Conservation (phyloP, 2,888 invertebrate species). For the Isoperla grammatica region DNA sequence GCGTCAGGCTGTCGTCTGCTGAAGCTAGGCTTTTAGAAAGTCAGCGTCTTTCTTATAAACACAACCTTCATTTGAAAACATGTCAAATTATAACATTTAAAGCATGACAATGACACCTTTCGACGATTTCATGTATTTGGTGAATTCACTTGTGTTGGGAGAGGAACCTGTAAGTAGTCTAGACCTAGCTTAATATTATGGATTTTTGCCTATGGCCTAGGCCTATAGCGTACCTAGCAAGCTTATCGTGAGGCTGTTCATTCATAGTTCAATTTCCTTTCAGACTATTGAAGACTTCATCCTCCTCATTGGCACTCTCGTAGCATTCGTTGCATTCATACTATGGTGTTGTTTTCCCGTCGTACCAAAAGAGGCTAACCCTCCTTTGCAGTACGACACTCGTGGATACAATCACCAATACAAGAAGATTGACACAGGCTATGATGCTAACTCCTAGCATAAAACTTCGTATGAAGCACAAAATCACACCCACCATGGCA, state of each 20-base stretch:
- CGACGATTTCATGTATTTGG: slow-evolving; percentile 55
- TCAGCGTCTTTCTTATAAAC: too few species aligned
- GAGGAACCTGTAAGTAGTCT: slow-evolving; percentile 53
- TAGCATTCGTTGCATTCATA: slow-evolving; percentile 58
- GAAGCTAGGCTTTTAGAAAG: too few species aligned
- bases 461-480: slow-evolving; percentile 1
- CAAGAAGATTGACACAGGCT: slow-evolving; percentile 24
- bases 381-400: slow-evolving; percentile 26
- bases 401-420: slow-evolving; percentile 24
- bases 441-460: slow-evolving; percentile 26
- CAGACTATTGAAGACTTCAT: slow-evolving; percentile 59
- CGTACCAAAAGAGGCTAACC: slow-evolving; percentile 44
- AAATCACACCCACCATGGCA: too few species aligned
- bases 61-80: too few species aligned
- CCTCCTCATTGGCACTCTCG: slow-evolving; percentile 54
- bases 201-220: background rate
- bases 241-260: background rate
- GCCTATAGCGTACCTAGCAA: background rate
- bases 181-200: background rate
- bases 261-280: slow-evolving; percentile 26
- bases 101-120: slow-evolving; percentile 49
- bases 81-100: background rate
- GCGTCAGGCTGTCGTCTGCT: too few species aligned
- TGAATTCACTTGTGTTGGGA: slow-evolving; percentile 54
- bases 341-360: slow-evolving; percentile 60